phyloP scores from a whole-genome alignment of 2,797 vertebrate species.

The Anolis apletophallus region DNA sequence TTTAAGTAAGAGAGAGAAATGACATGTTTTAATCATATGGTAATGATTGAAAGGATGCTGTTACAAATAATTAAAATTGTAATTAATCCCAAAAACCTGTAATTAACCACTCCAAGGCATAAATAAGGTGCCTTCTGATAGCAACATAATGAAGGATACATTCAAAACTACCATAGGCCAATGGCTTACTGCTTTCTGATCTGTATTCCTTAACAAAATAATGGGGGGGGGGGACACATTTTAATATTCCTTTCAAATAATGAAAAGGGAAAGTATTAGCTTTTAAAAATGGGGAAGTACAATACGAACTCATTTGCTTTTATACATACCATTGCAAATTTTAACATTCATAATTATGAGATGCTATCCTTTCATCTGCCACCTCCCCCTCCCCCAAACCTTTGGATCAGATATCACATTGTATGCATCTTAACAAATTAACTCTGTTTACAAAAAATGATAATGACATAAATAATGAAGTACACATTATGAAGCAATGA shows the following conservation, averaged over 20 bases:
- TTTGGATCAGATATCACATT: conserved; percentile 5
- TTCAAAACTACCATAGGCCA: no score
- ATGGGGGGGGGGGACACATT: not conserved
- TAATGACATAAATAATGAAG: not conserved
- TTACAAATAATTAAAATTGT: no score
- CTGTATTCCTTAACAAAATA: not conserved
- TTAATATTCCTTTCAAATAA: not conserved
- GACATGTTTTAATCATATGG: conserved; percentile 6
- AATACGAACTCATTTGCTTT: not conserved
- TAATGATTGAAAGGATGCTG: not conserved
- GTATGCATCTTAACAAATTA: not conserved
- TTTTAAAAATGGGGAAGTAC: not conserved
- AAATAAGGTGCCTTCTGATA: no score
- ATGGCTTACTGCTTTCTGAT: no score
- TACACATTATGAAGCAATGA: conserved; percentile 21
- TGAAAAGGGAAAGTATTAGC: not conserved
- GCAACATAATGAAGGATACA: no score
- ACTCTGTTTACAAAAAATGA: not conserved
- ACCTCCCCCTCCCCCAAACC: not conserved
- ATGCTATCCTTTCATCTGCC: conserved; percentile 9
- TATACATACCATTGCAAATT: not conserved
- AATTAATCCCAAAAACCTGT: no score
- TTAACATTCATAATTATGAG: conserved; percentile 18
- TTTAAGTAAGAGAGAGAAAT: not conserved
- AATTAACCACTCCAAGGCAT: no score